Evolutionary conservation across 2,888 invertebrate genomes (phyloP).

Genomic region (Gnatocerus cornutus): DNA sequence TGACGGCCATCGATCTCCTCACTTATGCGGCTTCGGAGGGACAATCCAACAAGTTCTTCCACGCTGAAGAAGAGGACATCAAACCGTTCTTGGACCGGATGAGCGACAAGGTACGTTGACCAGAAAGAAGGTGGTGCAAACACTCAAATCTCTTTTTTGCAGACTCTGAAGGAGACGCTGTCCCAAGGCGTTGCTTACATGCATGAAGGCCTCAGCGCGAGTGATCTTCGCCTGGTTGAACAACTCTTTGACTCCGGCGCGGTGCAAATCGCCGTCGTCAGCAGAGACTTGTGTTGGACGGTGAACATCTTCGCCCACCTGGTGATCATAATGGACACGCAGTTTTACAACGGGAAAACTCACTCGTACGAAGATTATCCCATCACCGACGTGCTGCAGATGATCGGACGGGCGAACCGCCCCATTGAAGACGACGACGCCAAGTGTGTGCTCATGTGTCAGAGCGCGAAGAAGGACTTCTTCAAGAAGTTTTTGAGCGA

Average conservation of each 20-base stretch:
- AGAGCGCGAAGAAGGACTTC: conserved; percentile 97
- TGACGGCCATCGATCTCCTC: conserved; percentile 96
- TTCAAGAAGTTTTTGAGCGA: conserved; percentile 98
- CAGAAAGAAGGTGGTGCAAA: too few species aligned
- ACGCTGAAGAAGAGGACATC: conserved; percentile 89
- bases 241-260: conserved; percentile 95
- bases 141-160: too few species aligned
- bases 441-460: conserved; percentile 97
- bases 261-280: conserved; percentile 93
- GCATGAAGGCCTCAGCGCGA: conserved; percentile 92
- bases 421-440: conserved; percentile 94
- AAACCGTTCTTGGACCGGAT: conserved; percentile 91
- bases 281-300: conserved; percentile 94
- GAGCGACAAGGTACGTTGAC: conserved; percentile 81
- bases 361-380: conserved; percentile 98
- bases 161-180: conserved; percentile 92
- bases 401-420: conserved; percentile 97
- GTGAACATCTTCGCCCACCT: conserved; percentile 92
- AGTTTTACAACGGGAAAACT: conserved; percentile 87
- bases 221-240: conserved; percentile 93
- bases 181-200: conserved; percentile 97
- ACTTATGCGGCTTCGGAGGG: conserved; percentile 95
- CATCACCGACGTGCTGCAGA: conserved; percentile 96
- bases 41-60: conserved; percentile 90
- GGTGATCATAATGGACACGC: conserved; percentile 98